Base-by-base conservation (phyloP, 2,113 vertebrate species). In the Cyanoderma ruficeps region DNA sequence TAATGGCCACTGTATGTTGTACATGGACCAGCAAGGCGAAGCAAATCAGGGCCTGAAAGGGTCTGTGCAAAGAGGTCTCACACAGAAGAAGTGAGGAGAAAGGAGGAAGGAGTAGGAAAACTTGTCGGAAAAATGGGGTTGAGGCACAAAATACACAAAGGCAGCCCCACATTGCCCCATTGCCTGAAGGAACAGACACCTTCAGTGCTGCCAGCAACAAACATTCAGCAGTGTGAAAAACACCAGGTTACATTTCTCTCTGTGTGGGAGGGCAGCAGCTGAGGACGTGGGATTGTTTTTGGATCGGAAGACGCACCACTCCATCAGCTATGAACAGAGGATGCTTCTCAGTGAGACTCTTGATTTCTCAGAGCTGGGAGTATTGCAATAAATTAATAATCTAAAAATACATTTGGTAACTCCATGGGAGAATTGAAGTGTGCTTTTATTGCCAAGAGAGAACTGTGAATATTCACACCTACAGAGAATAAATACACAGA, bases 1-100 rank as follows among this genome's bases (percentile, higher is more conserved):
- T 4, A 82, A n/a, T 10, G 27, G 33, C 22, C 28, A 39, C 30
- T 15, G 24, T 9, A 11, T 5, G 6, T 23, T 0, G 0, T 24
- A 20, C 2, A 8, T 15, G 15, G 50, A 53, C 6, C 46, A n/a
- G 19, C 23, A 49, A 60, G n/a, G 30, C 31, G 39, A 80, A 37
- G 53, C 75, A 79, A 82, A 71, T 44, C 1, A 33, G 13, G 11
- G n/a, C 13, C 71, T 39, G n/a, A 55, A 71, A 68, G 53, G 28
- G 14, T 35, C 55, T 70, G 18, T 70, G 47, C 28, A 24, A 65
- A 76, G 68, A 53, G 23, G 37, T 49, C 37, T 64, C 25, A 8
- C 7, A 28, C 23, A 56, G 35, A 52, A 75, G 35, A 17, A 64
- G 28, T 8, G 31, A 71, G 7, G 27, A 31, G 39, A 84, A 69